phyloP scores from a whole-genome alignment of 1,140 invertebrate species.

The Panagrolaimus sp. region DNA sequence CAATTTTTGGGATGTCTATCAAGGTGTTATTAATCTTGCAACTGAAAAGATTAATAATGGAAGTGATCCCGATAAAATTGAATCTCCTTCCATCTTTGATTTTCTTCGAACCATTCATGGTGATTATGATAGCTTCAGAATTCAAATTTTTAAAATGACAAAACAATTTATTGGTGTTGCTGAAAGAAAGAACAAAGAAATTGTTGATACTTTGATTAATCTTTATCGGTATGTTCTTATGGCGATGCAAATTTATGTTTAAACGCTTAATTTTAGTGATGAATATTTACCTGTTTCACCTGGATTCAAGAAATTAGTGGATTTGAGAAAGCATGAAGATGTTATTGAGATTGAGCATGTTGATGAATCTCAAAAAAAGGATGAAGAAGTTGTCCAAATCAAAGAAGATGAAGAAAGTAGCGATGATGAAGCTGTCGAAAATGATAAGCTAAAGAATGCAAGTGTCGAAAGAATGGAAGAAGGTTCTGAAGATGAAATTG shows the following conservation, averaged over 20 bases:
- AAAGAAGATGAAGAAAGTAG: slow-evolving; percentile 13
- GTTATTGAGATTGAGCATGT: background rate
- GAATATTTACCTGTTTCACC: slow-evolving; percentile 1
- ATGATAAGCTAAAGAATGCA: background rate
- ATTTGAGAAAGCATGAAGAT: slow-evolving; percentile 15
- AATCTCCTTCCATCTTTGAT: background rate
- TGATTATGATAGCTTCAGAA: slow-evolving; percentile 28
- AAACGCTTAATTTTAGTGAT: background rate
- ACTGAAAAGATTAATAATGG: slow-evolving; percentile 17
- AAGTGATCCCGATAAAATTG: background rate
- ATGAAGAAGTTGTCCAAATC: slow-evolving; percentile 18
- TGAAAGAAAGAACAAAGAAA: slow-evolving; percentile 23
- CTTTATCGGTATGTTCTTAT: slow-evolving; percentile 22
- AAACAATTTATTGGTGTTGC: slow-evolving; percentile 22
- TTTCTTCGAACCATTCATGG: background rate
- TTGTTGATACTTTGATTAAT: slow-evolving; percentile 18
- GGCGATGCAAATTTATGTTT: background rate
- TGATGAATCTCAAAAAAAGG: slow-evolving; percentile 16
- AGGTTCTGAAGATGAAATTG: slow-evolving; percentile 15
- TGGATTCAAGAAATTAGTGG: background rate
- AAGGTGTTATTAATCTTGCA: slow-evolving; percentile 13
- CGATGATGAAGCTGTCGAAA: slow-evolving; percentile 10
- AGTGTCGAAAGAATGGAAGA: background rate
- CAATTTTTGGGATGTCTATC: slow-evolving; percentile 29
- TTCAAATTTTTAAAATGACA: slow-evolving; percentile 34